phyloP scores from a whole-genome alignment of 1,140 invertebrate species.

The Drosophila gunungcola region DNA sequence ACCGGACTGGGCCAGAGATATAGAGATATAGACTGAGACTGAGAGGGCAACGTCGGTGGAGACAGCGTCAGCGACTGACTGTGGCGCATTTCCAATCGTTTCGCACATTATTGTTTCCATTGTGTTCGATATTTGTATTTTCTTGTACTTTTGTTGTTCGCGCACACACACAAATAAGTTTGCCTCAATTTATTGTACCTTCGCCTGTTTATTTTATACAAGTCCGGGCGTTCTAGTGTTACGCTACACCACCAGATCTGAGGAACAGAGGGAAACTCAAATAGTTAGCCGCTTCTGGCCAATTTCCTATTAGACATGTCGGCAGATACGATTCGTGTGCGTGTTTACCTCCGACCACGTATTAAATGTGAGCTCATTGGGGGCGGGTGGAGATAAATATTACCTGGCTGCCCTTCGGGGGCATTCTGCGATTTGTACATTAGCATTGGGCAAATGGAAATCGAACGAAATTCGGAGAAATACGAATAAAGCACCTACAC shows the following conservation, averaged over 20 bases:
- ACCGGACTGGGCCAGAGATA: conserved; percentile 60
- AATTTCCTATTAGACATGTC: conserved; percentile 61
- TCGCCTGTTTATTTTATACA: conserved; percentile 76
- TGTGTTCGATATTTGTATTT: conserved; percentile 82
- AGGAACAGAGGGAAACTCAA: conserved; percentile 22
- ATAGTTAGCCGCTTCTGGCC: conserved; percentile 40
- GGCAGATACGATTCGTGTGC: conserved; percentile 51
- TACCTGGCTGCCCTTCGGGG: conserved; percentile 50
- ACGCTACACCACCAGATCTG: conserved; percentile 35
- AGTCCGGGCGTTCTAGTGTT: conserved; percentile 46
- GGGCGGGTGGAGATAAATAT: conserved; percentile 36
- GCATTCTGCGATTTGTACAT: conserved; percentile 37
- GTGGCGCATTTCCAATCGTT: conserved; percentile 79
- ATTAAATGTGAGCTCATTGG: conserved; percentile 49
- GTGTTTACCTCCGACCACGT: conserved; percentile 46
- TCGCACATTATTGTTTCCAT: conserved; percentile 82
- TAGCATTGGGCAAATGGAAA: conserved; percentile 36
- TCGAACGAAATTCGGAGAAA: conserved; percentile 23
- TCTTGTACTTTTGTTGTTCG: conserved; percentile 73
- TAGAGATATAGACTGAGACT: conserved; percentile 31
- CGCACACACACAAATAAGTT: conserved; percentile 45
- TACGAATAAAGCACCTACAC: conserved; percentile 14
- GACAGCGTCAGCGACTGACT: conserved; percentile 59
- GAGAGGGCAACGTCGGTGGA: conserved; percentile 35
- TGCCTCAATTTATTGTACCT: conserved; percentile 77